These are phyloP conservation scores for Diorhabda elongata DNA, from an alignment of 1,140 invertebrate genomes.

Conservation along the genomic window DNA sequence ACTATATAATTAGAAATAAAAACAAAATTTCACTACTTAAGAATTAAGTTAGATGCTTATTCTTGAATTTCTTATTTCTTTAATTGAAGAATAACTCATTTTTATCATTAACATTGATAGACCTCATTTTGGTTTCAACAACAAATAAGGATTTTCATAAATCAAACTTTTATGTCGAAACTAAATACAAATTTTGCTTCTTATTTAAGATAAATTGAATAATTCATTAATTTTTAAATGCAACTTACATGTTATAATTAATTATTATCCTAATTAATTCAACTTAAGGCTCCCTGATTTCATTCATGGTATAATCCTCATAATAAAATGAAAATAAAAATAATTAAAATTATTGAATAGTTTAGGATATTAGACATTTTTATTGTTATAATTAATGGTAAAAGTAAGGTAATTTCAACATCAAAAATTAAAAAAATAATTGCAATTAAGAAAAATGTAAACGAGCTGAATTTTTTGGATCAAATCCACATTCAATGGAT, in stretches of 20 bases:
- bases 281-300: constrained; percentile 58
- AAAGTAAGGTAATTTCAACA: constrained; percentile 57
- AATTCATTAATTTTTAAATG: no score
- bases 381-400: constrained; percentile 51
- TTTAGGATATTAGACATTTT: constrained; percentile 45
- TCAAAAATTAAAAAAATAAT: constrained; percentile 64
- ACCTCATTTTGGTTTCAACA: no score
- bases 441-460: constrained; percentile 58
- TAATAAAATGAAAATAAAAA: constrained; percentile 55
- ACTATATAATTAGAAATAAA: no score
- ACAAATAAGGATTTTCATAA: no score
- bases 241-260: constrained; percentile 62
- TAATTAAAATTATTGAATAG: constrained; percentile 42
- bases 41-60: no score
- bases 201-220: no score
- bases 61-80: no score
- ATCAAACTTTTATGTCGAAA: no score
- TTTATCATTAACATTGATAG: no score
- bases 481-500: constrained; percentile 62
- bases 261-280: constrained; percentile 57
- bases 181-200: no score
- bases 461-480: constrained; percentile 52
- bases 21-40: no score
- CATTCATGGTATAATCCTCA: constrained; percentile 58
- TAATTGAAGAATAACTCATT: no score